Evolutionary conservation across 1,140 invertebrate species (phyloP).

Genomic region (Diabrotica undecimpunctata): DNA sequence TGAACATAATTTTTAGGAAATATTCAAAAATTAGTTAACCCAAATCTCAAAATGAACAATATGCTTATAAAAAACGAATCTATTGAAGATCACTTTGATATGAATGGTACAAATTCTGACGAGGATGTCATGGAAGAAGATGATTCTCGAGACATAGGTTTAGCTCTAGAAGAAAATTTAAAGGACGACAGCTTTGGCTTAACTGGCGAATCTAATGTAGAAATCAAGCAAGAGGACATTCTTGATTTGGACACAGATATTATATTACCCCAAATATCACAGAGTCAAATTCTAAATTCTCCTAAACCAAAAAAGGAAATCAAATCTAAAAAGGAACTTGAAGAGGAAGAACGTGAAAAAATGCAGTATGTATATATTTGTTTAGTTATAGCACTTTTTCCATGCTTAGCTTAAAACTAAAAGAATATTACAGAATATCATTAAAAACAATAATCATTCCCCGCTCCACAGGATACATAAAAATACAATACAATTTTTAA

Average conservation of each 20-base stretch:
- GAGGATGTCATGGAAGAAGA: constrained; percentile 41
- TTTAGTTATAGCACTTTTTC: too few species aligned
- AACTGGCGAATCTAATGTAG: neutral
- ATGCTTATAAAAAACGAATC: constrained; percentile 37
- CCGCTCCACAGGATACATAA: too few species aligned
- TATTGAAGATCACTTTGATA: constrained; percentile 36
- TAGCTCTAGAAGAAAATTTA: constrained; percentile 29
- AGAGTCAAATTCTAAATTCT: constrained; percentile 22
- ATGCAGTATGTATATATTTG: constrained; percentile 70
- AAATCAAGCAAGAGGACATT: constrained; percentile 32
- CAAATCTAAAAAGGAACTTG: constrained; percentile 77
- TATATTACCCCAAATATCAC: constrained; percentile 41
- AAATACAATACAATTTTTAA: too few species aligned
- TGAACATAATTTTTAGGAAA: too few species aligned
- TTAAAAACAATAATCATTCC: too few species aligned
- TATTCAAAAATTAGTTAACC: too few species aligned
- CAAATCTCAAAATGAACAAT: constrained; percentile 34
- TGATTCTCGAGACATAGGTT: constrained; percentile 35
- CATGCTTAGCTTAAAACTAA: too few species aligned
- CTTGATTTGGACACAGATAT: constrained; percentile 37
- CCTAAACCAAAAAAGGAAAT: constrained; percentile 50
- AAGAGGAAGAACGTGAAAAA: constrained; percentile 86
- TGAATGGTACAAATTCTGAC: constrained; percentile 38
- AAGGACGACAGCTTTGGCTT: neutral
- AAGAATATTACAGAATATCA: too few species aligned